Evolutionary conservation across 2,888 invertebrate genomes (phyloP), one percentile per base, ranked within the genome.

Genomic region (Oscheius sp.): DNA sequence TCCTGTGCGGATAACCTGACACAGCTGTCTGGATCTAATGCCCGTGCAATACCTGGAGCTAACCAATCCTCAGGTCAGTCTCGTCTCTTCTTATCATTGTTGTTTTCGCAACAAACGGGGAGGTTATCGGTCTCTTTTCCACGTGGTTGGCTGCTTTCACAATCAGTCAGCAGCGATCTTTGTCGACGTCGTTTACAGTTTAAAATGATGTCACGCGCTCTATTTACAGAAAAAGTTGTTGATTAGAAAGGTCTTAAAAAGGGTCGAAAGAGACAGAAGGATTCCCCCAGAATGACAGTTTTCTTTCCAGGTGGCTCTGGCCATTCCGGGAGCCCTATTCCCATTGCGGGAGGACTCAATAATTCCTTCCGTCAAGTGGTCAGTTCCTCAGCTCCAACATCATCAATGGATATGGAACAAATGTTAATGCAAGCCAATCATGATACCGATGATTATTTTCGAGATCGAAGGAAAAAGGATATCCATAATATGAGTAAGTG

Each of bases 401-500:
- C 72, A 28, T 80, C 78, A n/a, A 71, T 82, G 61, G 81, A 82
- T 59, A 82, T 82, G 73, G 82, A 82, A 47, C 74, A 77, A 44
- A 80, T 83, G 75, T 75, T 83, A 24, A 41, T 66, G 38, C 57
- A 22, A 24, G 51, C 70, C 28, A 44, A 33, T 22, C 64, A 44
- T 12, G 63, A 51, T 9, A 76, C 62, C 33, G 78, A 80, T 12
- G 85, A 86, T 14, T 81, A 81, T 56, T 82, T 69, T 67, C 65
- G 85, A 30, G 86, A 86, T 54, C 73, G 86, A 17, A 74, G 85
- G 67, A 86, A 86, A 80, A 86, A 86, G 76, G 86, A 86, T 70
- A 84, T 85, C 50, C 86, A 86, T 73, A 86, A 86, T 75, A 84
- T 85, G 85, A 86, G 84, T 85, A 67, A 72, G 80, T 73, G 47